Conservation (phyloP, 2,888 invertebrate species). For the Thecophora atra region DNA sequence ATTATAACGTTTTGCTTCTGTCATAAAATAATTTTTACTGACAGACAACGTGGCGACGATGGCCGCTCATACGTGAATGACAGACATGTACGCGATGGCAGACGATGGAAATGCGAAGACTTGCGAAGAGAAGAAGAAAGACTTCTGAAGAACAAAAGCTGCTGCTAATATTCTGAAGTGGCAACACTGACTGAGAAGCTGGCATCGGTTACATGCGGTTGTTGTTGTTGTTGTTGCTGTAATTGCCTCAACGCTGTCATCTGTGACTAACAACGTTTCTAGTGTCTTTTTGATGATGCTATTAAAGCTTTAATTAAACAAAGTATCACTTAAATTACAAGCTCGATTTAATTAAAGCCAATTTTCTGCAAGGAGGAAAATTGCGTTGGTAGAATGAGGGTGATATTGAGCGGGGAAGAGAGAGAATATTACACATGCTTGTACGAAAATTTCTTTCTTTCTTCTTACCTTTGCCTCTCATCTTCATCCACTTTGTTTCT, state of each 20-base stretch:
- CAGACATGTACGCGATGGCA: conserved; percentile 6
- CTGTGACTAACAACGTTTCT: neutral
- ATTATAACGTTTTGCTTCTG: conserved; percentile 29
- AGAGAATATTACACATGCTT: no score
- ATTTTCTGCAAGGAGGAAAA: neutral
- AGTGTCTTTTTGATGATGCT: conserved; percentile 24
- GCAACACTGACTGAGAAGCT: no score
- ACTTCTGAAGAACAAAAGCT: neutral
- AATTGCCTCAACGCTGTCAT: neutral
- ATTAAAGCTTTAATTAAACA: conserved; percentile 26
- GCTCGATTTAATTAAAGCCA: conserved; percentile 9
- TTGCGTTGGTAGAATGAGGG: no score
- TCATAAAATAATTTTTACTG: conserved; percentile 42
- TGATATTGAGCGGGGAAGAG: neutral
- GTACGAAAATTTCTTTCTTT: neutral
- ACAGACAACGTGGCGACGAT: conserved; percentile 44
- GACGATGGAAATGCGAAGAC: neutral
- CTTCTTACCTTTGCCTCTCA: neutral
- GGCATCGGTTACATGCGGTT: neutral
- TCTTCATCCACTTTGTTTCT: no score
- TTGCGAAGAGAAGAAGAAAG: neutral
- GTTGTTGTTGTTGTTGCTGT: neutral
- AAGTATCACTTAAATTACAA: neutral
- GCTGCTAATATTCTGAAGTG: neutral
- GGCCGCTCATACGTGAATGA: neutral